phyloP scores from a whole-genome alignment of 2,797 vertebrate species.

The Mormyrus hasselquistii region DNA sequence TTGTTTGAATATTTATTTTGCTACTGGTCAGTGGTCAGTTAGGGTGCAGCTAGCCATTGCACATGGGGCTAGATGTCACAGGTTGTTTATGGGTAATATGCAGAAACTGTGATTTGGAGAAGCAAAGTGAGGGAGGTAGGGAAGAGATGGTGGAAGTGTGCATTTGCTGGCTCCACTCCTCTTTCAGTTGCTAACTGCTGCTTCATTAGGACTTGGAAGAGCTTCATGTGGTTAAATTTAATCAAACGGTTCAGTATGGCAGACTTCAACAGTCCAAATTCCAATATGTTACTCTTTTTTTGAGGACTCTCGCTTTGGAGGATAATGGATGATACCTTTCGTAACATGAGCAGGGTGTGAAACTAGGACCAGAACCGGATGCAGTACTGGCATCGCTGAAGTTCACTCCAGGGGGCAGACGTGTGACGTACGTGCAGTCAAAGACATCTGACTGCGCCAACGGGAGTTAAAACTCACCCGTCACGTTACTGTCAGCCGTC shows the following conservation, averaged over 20 bases:
- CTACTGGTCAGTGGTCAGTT: not conserved
- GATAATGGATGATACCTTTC: slow-evolving; percentile 50
- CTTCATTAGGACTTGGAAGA: slow-evolving; percentile 93
- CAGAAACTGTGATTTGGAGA: not conserved
- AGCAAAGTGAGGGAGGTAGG: not conserved
- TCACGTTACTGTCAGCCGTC: not conserved
- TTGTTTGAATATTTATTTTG: not conserved
- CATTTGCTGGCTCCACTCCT: slow-evolving; percentile 53
- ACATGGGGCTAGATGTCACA: not conserved
- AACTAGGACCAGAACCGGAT: not conserved
- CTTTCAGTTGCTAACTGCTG: slow-evolving; percentile 78
- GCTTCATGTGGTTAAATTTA: slow-evolving; percentile 92
- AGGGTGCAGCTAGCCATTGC: not conserved
- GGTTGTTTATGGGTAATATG: not conserved
- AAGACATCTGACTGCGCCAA: not conserved
- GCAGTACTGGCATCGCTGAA: not conserved
- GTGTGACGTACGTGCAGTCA: not conserved
- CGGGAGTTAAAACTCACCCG: not conserved
- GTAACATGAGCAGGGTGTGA: not conserved
- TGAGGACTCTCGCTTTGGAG: slow-evolving; percentile 52
- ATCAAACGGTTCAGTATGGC: slow-evolving; percentile 89
- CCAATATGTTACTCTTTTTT: slow-evolving; percentile 65
- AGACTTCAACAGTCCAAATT: slow-evolving; percentile 71
- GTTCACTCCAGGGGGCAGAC: not conserved
- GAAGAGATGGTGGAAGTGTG: slow-evolving; percentile 44